These are phyloP conservation scores for Leguminivora glycinivorella DNA, from an alignment of 1,140 invertebrate genomes.

Conservation along the genomic window DNA sequence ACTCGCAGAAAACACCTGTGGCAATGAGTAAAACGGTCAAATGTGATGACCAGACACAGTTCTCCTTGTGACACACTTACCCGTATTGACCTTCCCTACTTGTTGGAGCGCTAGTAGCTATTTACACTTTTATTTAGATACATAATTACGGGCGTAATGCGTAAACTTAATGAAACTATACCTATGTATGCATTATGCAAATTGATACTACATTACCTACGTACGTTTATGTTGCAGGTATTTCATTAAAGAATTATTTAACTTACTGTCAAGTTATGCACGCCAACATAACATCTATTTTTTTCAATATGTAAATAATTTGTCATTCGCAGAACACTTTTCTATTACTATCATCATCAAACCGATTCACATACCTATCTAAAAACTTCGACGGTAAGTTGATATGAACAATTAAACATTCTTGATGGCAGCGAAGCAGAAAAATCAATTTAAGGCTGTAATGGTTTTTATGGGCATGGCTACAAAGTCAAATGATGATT, in stretches of 20 bases:
- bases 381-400: slow-evolving; percentile 2
- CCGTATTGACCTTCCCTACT: no score
- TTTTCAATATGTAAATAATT: neutral
- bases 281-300: neutral
- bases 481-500: neutral
- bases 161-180: no score
- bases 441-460: slow-evolving; percentile 57
- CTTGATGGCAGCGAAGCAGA: slow-evolving; percentile 39
- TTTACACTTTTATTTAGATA: no score
- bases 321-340: neutral
- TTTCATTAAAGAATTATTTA: neutral
- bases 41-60: no score
- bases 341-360: neutral
- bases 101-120: no score
- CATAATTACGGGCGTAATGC: no score
- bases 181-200: no score
- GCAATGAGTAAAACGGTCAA: no score
- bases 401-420: slow-evolving; percentile 9
- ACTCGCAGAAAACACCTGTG: no score
- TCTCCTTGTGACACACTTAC: no score
- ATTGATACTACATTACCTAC: neutral
- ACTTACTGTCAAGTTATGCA: slow-evolving; percentile 4
- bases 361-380: neutral
- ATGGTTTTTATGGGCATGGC: slow-evolving; percentile 41
- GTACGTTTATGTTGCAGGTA: slow-evolving; percentile 32